These are phyloP conservation scores for Arctopsyche grandis DNA, from an alignment of 1,140 invertebrate species.

Conservation along the genomic window DNA sequence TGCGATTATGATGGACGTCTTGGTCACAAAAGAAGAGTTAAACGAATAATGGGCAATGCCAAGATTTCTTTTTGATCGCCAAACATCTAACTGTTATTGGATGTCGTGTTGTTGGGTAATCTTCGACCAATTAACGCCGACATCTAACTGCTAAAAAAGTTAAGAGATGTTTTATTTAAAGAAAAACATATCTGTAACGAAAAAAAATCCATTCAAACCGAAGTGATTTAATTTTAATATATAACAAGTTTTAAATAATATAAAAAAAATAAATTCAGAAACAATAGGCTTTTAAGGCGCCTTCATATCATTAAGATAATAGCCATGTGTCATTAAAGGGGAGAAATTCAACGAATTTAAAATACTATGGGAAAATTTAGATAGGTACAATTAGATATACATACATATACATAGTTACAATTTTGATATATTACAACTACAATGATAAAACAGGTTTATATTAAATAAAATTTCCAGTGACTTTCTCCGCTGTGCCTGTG, in stretches of 20 bases:
- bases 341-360: not conserved
- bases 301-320: not conserved
- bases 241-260: too few species aligned
- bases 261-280: too few species aligned
- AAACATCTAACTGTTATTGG: not conserved
- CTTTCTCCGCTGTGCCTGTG: too few species aligned
- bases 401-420: too few species aligned
- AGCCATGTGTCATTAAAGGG: conserved; percentile 5
- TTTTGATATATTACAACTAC: too few species aligned
- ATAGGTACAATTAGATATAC: too few species aligned
- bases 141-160: not conserved
- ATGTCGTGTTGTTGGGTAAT: conserved; percentile 17
- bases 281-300: not conserved
- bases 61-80: conserved; percentile 26
- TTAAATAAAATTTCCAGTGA: too few species aligned
- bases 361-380: not conserved
- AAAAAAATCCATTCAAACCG: too few species aligned
- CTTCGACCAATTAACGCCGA: conserved; percentile 22
- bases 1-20: conserved; percentile 15
- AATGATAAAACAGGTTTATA: too few species aligned
- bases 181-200: too few species aligned
- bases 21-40: conserved; percentile 3
- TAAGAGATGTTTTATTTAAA: not conserved
- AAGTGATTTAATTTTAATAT: too few species aligned
- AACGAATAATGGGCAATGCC: not conserved